Conservation (phyloP, 1,140 invertebrate species). For the Lucilia sericata region DNA sequence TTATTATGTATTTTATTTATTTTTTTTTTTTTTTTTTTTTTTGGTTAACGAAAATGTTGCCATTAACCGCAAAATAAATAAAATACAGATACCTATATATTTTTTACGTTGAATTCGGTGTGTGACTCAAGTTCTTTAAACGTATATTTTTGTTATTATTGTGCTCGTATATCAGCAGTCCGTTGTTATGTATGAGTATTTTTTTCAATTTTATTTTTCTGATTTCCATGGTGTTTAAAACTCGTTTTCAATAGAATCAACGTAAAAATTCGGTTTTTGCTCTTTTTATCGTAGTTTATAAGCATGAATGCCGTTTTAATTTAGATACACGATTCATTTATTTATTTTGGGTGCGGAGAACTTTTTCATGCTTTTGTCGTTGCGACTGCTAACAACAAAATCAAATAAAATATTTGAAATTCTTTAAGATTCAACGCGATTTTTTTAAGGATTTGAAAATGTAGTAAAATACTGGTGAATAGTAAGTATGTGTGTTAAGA, state of each 20-base stretch:
- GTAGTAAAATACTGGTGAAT: too few species aligned
- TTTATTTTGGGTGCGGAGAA: background rate
- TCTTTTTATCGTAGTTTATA: background rate
- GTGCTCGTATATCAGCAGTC: too few species aligned
- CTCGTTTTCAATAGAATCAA: background rate
- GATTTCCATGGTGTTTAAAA: background rate
- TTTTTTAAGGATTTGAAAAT: too few species aligned
- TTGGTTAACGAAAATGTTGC: background rate
- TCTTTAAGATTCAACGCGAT: too few species aligned
- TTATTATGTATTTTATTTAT: background rate
- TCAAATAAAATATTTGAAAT: too few species aligned
- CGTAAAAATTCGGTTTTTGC: background rate
- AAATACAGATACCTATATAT: background rate
- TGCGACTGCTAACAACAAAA: too few species aligned
- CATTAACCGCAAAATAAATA: background rate
- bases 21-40: background rate
- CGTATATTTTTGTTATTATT: too few species aligned
- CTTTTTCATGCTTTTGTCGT: too few species aligned
- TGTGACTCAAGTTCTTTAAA: background rate
- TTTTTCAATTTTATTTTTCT: background rate
- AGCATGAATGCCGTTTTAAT: background rate
- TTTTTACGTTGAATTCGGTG: background rate
- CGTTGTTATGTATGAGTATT: too few species aligned
- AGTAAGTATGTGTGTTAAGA: too few species aligned
- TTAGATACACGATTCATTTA: background rate